Base-by-base conservation (phyloP, 2,113 vertebrate species). In the Albula glossodonta region DNA sequence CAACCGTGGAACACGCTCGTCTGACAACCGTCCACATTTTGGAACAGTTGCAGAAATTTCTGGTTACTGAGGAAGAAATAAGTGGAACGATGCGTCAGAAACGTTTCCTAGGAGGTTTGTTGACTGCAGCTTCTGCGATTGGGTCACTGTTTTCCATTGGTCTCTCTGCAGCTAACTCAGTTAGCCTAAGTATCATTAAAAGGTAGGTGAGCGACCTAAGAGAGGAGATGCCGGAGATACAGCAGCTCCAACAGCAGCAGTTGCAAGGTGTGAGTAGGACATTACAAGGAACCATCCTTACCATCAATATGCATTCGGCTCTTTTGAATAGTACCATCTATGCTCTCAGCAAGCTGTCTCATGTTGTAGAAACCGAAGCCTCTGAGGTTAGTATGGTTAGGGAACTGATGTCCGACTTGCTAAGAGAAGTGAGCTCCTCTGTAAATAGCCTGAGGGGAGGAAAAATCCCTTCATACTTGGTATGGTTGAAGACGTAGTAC, bases 141-240 rank as follows among this genome's bases (percentile, higher is more conserved):
- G 81, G 81, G 5, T 88, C 87, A 19, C 19, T 85, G 9, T 83
- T 83, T 41, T 86, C 81, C 2, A 2, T 85, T 15, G 87, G 84
- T 22, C 49, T 78, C 7, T 83, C 81, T 13, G 56, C 70, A 56
- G 22, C 79, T 41, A 87, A 87, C n/a, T 51, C 78, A 12, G 79
- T 87, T 8, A 83, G 51, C 49, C 48, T 83, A 5, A 63, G 41
- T 17, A 63, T 81, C 4, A 11, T 86, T 2, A 70, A 8, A 48
- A 60, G 51, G 51, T 41, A 88, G n/a, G 80, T 88, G 4, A 57
- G 31, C 9, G 52, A 56, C 9, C 13, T 86, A 1, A 60, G 81
- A 11, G 53, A 78, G 12, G 81, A 83, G 25, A 83, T 88, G n/a
- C 80, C 52, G 5, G 83, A 70, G 17, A 87, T 84, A 19, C 77